A percentile compares a stretch with the other conserved stretches of the same genome.
Conservation (phyloP, 2,113 vertebrate species). For the Phrynosoma blainvillii region DNA sequence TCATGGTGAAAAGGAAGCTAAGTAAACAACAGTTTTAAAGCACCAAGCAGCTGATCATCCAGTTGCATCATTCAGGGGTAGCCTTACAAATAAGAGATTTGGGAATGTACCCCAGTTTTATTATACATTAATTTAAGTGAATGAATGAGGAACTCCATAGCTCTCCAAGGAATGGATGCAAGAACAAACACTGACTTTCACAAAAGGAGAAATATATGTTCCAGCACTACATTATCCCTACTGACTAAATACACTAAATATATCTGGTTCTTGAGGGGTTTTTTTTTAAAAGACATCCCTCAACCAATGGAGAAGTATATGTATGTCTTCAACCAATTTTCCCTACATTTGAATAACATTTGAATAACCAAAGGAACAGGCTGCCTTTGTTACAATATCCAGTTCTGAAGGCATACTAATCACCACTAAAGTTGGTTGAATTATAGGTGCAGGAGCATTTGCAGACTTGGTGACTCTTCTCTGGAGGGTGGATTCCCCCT, state of each 20-base stretch:
- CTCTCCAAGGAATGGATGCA: not conserved
- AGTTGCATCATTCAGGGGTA: not conserved
- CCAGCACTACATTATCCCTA: not conserved
- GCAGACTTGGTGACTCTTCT: not conserved
- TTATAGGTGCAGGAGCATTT: not conserved
- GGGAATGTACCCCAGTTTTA: slow-evolving; percentile 17
- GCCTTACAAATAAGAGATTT: not conserved
- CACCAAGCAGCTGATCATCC: slow-evolving; percentile 14
- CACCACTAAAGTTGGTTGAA: not conserved
- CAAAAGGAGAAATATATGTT: not conserved
- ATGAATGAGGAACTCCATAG: not conserved
- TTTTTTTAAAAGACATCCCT: not conserved
- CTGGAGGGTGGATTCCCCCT: not conserved
- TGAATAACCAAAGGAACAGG: not conserved
- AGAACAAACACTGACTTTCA: not conserved
- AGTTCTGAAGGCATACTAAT: not conserved
- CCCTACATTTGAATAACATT: not conserved
- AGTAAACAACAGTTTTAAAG: slow-evolving; percentile 43
- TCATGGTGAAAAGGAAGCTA: slow-evolving; percentile 58
- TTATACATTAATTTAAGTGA: not conserved
- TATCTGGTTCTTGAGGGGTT: no score
- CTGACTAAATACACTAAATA: not conserved
- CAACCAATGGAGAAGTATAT: not conserved
- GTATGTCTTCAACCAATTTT: not conserved
- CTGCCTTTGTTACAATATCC: not conserved